phyloP scores from a whole-genome alignment of 2,888 invertebrate species.

The Nemotelus pantherinus region DNA sequence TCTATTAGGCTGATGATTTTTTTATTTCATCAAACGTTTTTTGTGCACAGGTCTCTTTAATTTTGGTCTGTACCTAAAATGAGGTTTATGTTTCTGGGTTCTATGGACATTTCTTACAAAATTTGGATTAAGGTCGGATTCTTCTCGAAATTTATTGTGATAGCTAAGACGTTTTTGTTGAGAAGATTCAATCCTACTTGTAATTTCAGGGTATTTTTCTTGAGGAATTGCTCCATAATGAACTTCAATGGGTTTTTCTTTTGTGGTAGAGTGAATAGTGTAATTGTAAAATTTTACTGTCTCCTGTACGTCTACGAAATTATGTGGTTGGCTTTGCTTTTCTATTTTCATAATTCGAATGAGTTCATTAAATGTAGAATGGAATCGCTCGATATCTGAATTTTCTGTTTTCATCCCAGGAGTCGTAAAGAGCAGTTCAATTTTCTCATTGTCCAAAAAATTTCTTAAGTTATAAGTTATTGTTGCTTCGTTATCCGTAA shows the following conservation, averaged over 20 bases:
- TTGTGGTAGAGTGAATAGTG: not conserved
- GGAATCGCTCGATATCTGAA: not conserved
- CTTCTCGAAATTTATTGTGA: conserved; percentile 5
- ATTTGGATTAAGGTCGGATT: not conserved
- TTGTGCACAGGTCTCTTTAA: conserved; percentile 3
- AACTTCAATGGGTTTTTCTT: not conserved
- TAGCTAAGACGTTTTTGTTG: not conserved
- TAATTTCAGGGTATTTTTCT: not conserved
- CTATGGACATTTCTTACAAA: conserved; percentile 1
- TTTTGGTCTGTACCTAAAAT: conserved; percentile 2
- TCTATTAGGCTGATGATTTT: conserved; percentile 5
- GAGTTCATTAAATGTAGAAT: not conserved
- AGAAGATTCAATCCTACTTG: not conserved
- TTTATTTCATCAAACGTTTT: not conserved
- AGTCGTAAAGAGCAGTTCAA: not conserved
- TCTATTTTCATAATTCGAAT: not conserved
- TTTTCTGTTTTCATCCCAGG: conserved; percentile 10
- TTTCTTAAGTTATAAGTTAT: not conserved
- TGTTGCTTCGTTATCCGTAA: not conserved
- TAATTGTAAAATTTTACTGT: conserved; percentile 1
- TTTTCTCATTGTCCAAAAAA: not conserved
- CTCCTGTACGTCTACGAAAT: conserved; percentile 4
- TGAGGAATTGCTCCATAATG: not conserved
- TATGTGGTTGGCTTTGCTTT: not conserved
- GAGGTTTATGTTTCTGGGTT: not conserved